These are phyloP conservation scores for Stigmatopora argus DNA, from an alignment of 2,113 vertebrate species.

Conservation along the genomic window DNA sequence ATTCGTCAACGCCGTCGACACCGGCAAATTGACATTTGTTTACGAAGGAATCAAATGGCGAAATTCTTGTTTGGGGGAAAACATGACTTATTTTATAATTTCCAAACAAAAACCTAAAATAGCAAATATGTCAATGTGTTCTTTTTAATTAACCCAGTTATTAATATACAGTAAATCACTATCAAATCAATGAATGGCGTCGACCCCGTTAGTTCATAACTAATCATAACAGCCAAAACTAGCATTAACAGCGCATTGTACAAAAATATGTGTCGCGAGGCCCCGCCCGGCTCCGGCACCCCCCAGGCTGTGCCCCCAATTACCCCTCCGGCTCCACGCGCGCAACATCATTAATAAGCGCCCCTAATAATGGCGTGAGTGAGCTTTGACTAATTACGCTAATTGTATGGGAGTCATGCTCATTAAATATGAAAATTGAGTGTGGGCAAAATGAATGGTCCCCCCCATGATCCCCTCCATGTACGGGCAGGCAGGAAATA, in stretches of 20 bases:
- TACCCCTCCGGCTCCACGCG: slow-evolving; percentile 61
- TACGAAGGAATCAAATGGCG: no score
- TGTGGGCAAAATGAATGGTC: slow-evolving; percentile 63
- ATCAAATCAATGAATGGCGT: no score
- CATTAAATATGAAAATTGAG: slow-evolving; percentile 73
- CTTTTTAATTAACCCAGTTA: no score
- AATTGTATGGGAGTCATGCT: slow-evolving; percentile 72
- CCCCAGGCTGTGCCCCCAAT: slow-evolving; percentile 61
- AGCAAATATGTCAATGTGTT: no score
- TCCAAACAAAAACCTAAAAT: no score
- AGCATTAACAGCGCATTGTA: no score
- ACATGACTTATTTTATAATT: no score
- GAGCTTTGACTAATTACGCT: slow-evolving; percentile 73
- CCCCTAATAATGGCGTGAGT: slow-evolving; percentile 64
- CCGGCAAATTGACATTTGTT: not conserved
- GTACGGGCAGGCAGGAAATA: slow-evolving; percentile 56
- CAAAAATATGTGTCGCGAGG: no score
- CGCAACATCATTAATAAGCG: slow-evolving; percentile 69
- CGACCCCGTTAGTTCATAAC: no score
- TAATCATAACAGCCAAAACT: no score
- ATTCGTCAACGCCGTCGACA: slow-evolving; percentile 38
- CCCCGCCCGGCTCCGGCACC: not conserved
- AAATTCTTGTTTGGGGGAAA: no score
- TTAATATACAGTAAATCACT: no score
- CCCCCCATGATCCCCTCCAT: slow-evolving; percentile 60